Percentiles rank a stretch among this genome's conserved stretches.
phyloP scores from a whole-genome alignment of 92 coral and sea anemone genomes.

The Porites rus region DNA sequence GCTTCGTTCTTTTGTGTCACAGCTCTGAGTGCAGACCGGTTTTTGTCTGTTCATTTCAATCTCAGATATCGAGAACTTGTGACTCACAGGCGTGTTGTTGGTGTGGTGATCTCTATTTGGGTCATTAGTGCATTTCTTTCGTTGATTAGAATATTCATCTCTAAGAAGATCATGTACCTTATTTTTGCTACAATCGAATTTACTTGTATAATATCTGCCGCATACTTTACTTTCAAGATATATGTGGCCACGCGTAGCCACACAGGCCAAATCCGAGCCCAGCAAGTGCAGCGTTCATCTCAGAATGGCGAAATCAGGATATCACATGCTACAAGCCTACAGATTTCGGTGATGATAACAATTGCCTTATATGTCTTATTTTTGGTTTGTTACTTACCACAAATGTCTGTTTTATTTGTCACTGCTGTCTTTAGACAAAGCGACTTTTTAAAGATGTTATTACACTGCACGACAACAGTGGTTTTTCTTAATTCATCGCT shows the following conservation, averaged over 20 bases:
- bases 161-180: background rate
- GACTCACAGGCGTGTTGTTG: background rate
- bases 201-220: background rate
- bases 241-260: background rate
- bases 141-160: background rate
- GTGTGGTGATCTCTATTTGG: background rate
- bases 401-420: background rate
- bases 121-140: background rate
- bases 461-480: background rate
- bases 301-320: background rate
- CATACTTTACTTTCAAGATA: background rate
- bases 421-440: background rate
- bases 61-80: background rate
- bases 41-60: background rate
- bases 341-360: background rate
- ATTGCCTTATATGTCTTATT: background rate
- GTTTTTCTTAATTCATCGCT: background rate
- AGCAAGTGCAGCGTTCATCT: background rate
- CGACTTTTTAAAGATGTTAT: background rate
- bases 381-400: slow-evolving; percentile 10
- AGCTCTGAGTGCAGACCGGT: background rate
- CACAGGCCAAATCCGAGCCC: background rate
- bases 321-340: background rate
- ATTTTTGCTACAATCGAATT: background rate
- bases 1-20: background rate